Evolutionary conservation across 2,797 vertebrate genomes (phyloP).

Genomic region (Eleutherodactylus coqui): DNA sequence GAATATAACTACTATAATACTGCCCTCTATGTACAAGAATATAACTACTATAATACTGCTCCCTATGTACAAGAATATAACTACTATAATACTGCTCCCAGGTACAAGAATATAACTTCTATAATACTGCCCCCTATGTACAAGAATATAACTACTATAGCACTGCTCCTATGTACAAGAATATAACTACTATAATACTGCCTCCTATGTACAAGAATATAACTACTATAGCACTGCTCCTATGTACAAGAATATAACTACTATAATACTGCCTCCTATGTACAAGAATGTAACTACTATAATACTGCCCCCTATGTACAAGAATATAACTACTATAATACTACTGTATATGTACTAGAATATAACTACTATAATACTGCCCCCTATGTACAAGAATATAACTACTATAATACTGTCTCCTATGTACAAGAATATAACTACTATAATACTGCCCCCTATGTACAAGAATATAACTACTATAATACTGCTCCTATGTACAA

Average conservation of each 20-base stretch:
- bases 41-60: conserved; percentile 9
- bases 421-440: background rate
- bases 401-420: conserved; percentile 15
- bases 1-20: conserved; percentile 26
- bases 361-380: conserved; percentile 19
- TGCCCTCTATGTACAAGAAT: background rate
- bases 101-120: background rate
- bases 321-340: conserved; percentile 23
- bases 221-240: conserved; percentile 3
- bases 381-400: background rate
- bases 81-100: conserved; percentile 11
- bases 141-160: background rate
- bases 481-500: background rate
- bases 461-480: conserved; percentile 2
- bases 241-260: conserved; percentile 12
- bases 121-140: conserved; percentile 12
- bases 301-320: conserved; percentile 1
- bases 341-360: background rate
- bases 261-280: background rate
- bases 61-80: conserved; percentile 7
- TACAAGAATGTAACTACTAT: conserved; percentile 13
- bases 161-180: background rate
- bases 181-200: background rate
- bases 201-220: background rate
- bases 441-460: conserved; percentile 12